Evolutionary conservation across 2,113 vertebrate species (phyloP).

Genomic region (Rhea americana): DNA sequence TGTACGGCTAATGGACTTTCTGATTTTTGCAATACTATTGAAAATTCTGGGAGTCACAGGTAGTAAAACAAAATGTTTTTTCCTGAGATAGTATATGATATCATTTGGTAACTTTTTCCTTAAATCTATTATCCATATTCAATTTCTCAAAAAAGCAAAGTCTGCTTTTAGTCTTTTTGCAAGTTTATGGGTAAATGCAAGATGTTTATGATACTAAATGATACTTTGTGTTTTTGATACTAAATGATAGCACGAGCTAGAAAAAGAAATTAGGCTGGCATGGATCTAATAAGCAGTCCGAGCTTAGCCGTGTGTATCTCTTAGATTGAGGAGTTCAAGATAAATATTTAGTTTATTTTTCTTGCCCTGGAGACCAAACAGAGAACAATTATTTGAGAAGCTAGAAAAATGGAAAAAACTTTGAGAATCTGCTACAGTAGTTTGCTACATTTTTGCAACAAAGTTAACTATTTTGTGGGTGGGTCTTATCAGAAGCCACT

Average conservation of each 20-base stretch:
- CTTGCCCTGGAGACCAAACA: background rate
- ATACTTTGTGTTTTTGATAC: background rate
- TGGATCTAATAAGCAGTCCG: background rate
- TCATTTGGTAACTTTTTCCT: background rate
- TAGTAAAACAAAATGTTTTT: background rate
- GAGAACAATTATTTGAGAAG: background rate
- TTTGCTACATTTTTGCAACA: background rate
- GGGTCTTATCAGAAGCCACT: background rate
- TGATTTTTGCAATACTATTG: background rate
- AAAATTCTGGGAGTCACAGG: background rate
- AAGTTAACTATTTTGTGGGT: background rate
- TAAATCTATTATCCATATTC: background rate
- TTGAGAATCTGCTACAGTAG: background rate
- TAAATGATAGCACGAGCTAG: background rate
- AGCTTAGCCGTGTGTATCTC: background rate
- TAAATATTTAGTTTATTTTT: background rate
- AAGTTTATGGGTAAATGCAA: background rate
- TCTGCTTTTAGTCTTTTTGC: no score
- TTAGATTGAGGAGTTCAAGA: background rate
- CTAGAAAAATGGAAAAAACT: constrained; percentile 23
- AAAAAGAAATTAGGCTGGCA: background rate
- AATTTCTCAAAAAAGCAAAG: no score
- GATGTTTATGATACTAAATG: background rate
- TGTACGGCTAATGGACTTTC: constrained; percentile 4
- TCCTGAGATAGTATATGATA: background rate